Evolutionary conservation across 2,888 invertebrate genomes (phyloP).

Genomic region (Drosophila formosana): DNA sequence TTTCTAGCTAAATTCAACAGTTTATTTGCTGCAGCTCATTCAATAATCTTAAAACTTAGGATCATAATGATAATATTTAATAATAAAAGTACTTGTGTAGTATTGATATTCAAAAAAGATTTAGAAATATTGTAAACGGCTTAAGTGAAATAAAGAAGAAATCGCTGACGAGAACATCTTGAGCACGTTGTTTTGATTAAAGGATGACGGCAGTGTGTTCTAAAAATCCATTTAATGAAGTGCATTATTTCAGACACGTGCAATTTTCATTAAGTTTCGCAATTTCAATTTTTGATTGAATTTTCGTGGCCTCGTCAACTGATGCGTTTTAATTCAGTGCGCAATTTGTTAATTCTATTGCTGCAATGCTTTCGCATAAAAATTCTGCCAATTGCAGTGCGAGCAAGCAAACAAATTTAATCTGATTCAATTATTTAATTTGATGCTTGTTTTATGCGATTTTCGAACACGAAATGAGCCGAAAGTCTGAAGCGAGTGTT

Average conservation of each 20-base stretch:
- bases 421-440: conserved; percentile 77
- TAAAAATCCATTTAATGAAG: conserved; percentile 58
- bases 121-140: no score
- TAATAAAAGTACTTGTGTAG: no score
- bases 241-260: conserved; percentile 38
- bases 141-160: neutral
- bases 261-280: conserved; percentile 45
- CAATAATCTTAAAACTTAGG: no score
- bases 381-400: conserved; percentile 2
- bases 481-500: conserved; percentile 36
- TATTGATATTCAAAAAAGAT: no score
- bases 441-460: conserved; percentile 53
- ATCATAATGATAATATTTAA: no score
- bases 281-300: conserved; percentile 66
- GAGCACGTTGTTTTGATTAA: neutral
- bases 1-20: neutral
- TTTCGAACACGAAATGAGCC: conserved; percentile 44
- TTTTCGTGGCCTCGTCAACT: conserved; percentile 42
- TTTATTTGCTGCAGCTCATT: no score
- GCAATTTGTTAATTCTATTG: conserved; percentile 74
- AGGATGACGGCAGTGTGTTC: conserved; percentile 2
- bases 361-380: conserved; percentile 9
- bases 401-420: conserved; percentile 54
- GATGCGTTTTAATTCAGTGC: conserved; percentile 69
- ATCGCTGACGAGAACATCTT: neutral